Conservation (phyloP, 2,888 invertebrate species). For the Heteromyza rotundicornis region DNA sequence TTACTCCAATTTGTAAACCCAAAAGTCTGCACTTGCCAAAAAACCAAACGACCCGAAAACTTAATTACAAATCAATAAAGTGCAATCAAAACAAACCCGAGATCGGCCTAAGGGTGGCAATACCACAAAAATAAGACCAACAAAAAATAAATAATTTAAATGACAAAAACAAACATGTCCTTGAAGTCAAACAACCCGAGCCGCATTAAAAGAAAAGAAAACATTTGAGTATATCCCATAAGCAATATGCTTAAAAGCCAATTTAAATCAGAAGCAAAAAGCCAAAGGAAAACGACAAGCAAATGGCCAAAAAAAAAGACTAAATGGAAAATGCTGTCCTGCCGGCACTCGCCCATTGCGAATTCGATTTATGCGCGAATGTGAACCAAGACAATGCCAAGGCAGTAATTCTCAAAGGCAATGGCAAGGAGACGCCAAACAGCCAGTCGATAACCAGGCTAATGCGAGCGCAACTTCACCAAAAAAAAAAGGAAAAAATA, state of each 20-base stretch:
- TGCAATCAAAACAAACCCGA: not conserved
- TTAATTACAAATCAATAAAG: constrained; percentile 9
- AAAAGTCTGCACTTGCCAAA: no score
- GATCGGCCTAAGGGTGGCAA: no score
- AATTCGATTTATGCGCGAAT: constrained; percentile 27
- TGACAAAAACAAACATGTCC: not conserved
- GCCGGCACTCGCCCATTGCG: constrained; percentile 14
- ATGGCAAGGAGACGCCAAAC: not conserved
- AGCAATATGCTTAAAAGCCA: constrained; percentile 20
- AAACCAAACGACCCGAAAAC: no score
- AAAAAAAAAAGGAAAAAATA: no score
- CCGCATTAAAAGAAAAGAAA: not conserved
- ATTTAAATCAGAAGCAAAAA: constrained; percentile 14
- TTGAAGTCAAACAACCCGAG: not conserved
- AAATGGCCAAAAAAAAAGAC: not conserved
- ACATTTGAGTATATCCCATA: not conserved
- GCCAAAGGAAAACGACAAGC: not conserved
- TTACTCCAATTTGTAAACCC: no score
- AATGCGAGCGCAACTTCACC: not conserved
- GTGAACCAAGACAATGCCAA: constrained; percentile 9
- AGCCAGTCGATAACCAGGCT: not conserved
- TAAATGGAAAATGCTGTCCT: not conserved
- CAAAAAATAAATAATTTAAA: not conserved
- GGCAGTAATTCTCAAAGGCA: constrained; percentile 17
- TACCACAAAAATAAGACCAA: no score